These are phyloP conservation scores for Drosophila lacertosa DNA, from an alignment of 1,140 invertebrate species.

Conservation along the genomic window DNA sequence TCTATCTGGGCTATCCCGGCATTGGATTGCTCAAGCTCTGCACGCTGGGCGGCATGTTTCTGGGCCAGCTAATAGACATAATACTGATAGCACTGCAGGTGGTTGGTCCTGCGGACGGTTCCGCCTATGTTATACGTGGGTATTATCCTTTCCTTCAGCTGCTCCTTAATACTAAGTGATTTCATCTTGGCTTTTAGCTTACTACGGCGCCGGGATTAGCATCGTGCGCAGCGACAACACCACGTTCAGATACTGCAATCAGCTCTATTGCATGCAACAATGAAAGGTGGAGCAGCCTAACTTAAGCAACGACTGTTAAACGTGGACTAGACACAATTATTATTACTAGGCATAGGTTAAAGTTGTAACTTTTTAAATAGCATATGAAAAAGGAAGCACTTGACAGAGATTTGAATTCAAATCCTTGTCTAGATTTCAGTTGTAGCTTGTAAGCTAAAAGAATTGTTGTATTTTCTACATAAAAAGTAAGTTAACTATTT, in stretches of 20 bases:
- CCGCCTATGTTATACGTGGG: slow-evolving; percentile 89
- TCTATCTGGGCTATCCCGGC: slow-evolving; percentile 98
- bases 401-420: too few species aligned
- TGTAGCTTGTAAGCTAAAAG: slow-evolving; percentile 68
- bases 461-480: slow-evolving; percentile 57
- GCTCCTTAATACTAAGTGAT: neutral
- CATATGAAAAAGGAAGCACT: too few species aligned
- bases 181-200: slow-evolving; percentile 87
- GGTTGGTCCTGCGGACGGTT: slow-evolving; percentile 97
- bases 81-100: slow-evolving; percentile 96
- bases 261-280: slow-evolving; percentile 87
- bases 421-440: slow-evolving; percentile 22
- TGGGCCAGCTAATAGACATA: slow-evolving; percentile 97
- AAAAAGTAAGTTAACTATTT: slow-evolving; percentile 27
- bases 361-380: too few species aligned
- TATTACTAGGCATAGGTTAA: neutral
- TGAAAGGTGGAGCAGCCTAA: slow-evolving; percentile 58
- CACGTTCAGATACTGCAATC: slow-evolving; percentile 89
- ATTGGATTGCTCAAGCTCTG: slow-evolving; percentile 97
- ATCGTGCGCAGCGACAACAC: slow-evolving; percentile 93
- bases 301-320: slow-evolving; percentile 65
- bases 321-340: slow-evolving; percentile 7
- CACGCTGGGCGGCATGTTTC: slow-evolving; percentile 97
- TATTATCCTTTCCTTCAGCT: neutral
- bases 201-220: slow-evolving; percentile 94